phyloP scores from a whole-genome alignment of 2,797 vertebrate species.

The Meda fulgida region DNA sequence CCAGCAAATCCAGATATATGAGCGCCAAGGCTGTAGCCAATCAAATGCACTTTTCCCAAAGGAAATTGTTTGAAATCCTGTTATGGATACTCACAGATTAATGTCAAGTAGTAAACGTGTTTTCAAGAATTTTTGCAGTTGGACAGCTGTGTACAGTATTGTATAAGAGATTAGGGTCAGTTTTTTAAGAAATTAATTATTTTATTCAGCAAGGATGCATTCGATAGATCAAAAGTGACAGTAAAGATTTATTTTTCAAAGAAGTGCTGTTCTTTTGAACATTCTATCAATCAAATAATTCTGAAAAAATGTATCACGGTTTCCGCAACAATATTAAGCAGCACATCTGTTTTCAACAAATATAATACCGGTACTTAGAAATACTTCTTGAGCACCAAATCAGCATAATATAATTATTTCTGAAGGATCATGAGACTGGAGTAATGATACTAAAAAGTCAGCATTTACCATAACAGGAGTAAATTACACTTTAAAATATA shows the following conservation, averaged over 20 bases:
- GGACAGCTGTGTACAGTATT: not conserved
- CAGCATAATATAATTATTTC: not conserved
- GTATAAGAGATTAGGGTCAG: not conserved
- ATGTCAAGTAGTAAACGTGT: not conserved
- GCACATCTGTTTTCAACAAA: not conserved
- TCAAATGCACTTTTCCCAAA: constrained; percentile 84
- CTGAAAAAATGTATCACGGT: not conserved
- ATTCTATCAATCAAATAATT: not conserved
- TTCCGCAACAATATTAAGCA: not conserved
- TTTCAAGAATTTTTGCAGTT: not conserved
- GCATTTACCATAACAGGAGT: not conserved
- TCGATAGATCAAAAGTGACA: not conserved
- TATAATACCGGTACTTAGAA: not conserved
- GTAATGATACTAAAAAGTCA: not conserved
- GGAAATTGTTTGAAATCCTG: constrained; percentile 83
- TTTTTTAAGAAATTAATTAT: not conserved
- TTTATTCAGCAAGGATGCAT: not conserved
- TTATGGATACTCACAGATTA: constrained; percentile 56
- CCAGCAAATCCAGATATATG: constrained; percentile 95
- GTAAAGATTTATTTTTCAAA: not conserved
- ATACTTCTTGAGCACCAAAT: not conserved
- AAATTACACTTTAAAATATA: not conserved
- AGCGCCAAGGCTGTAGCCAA: constrained; percentile 96
- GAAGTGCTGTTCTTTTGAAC: not conserved
- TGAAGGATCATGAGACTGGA: not conserved